phyloP scores from a whole-genome alignment of 2,113 vertebrate species.

The Lichenostomus cassidix region DNA sequence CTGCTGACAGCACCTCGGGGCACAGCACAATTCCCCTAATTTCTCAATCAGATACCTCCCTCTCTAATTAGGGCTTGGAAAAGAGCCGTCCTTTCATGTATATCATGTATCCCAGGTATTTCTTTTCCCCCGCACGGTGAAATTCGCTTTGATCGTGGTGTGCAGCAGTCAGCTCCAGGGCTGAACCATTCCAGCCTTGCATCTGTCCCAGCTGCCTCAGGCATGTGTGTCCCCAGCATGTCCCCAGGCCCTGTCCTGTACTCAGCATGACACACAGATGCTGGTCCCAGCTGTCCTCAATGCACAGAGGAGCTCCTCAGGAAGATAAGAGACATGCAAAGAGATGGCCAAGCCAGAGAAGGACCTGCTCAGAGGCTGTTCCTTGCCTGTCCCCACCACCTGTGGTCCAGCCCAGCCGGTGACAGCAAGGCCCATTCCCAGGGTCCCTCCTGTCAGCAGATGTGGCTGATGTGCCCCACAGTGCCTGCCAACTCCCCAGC shows the following conservation, averaged over 20 bases:
- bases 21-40: not conserved
- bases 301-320: not conserved
- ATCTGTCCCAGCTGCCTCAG: not conserved
- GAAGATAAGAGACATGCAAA: not conserved
- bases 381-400: not conserved
- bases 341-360: not conserved
- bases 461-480: fast-evolving
- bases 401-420: not conserved
- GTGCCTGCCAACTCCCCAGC: not conserved
- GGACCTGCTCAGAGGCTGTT: not conserved
- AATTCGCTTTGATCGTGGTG: not conserved
- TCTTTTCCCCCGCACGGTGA: not conserved
- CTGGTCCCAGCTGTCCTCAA: not conserved
- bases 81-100: not conserved
- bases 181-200: not conserved
- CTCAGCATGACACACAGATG: not conserved
- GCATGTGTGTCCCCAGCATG: not conserved
- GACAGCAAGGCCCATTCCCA: not conserved
- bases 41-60: not conserved
- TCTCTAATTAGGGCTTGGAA: constrained; percentile 1
- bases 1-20: not conserved
- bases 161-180: not conserved
- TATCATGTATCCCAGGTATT: not conserved
- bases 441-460: not conserved
- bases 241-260: not conserved